Base-by-base conservation (phyloP, 2,888 invertebrate genomes). In the Apamea sordens region DNA sequence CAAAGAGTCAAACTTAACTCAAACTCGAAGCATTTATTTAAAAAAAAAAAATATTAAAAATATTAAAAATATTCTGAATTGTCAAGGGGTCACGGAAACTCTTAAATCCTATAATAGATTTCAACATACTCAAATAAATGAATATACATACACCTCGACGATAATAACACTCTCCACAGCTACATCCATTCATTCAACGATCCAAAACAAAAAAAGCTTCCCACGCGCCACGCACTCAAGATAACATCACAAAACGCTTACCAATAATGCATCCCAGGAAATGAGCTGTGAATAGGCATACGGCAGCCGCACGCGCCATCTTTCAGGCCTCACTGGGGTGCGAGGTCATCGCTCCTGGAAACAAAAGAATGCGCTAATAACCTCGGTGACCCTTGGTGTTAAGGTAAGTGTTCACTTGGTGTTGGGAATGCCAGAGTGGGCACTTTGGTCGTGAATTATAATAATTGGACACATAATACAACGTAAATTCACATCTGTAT, bases 211-310 rank as follows among this genome's bases (percentile, higher is more conserved):
- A 59, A 50, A 73, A 59, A 59, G 7, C 41, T 47, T 41, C n/a
- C 59, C 47, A 53, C 50, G 32, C 69, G 75, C 68, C 53, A 59
- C 61, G 44, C 69, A 75, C 72, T 68, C 8, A 71, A 73, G 32
- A 61, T 64, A 69, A 85, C 24, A 76, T 70, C 73, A 76, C 36
- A 80, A 78, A 82, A 79, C 61, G 93, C 97, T 96, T 90, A 97
- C 97, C 95, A 91, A 95, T 95, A 93, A 97, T 94, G 90, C 94
- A 96, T 82, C 95, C 95, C 89, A 97, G 94, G 93, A 97, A 96
- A 94, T 96, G 95, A 91, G 95, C 95, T 87, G 95, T 95, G 92
- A 97, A 95, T 88, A 97, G 93, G 94, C 93, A 95, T 90, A 94
- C 93, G 86, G 94, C 93, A 84, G 93, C 90, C 85, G 90, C 91